These are phyloP conservation scores for Sisor rabdophorus DNA, from an alignment of 2,113 vertebrate species.

Conservation along the genomic window DNA sequence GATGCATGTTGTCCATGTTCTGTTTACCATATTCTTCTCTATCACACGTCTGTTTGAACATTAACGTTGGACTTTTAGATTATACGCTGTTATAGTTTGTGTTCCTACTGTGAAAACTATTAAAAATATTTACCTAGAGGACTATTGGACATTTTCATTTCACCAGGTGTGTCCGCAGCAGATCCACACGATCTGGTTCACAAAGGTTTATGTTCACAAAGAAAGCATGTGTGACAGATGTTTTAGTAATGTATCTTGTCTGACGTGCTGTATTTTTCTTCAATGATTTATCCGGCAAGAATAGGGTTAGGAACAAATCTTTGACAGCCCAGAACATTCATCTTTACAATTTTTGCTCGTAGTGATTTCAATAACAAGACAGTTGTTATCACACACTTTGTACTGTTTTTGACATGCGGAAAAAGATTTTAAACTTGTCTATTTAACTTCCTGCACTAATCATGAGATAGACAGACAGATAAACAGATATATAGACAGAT, in stretches of 20 bases:
- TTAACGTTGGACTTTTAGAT: neutral
- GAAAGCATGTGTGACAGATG: neutral
- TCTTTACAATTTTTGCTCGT: neutral
- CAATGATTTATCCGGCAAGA: neutral
- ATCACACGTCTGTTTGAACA: too few species aligned
- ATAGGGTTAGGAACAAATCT: neutral
- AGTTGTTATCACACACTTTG: conserved; percentile 6
- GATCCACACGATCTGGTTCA: neutral
- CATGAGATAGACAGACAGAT: too few species aligned
- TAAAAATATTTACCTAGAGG: neutral
- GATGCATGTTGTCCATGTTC: too few species aligned
- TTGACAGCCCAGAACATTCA: neutral
- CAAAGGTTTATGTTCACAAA: too few species aligned
- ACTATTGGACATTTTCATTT: neutral
- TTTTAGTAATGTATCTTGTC: neutral
- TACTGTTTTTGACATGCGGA: neutral
- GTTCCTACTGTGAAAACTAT: neutral
- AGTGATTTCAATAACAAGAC: neutral
- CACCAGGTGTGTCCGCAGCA: neutral
- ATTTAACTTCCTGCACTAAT: too few species aligned
- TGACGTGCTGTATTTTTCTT: neutral
- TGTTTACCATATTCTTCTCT: too few species aligned
- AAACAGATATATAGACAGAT: too few species aligned
- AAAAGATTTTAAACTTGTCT: conserved; percentile 17
- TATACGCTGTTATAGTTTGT: neutral